Conservation (phyloP, 2,888 invertebrate species). For the Acleris sparsana region DNA sequence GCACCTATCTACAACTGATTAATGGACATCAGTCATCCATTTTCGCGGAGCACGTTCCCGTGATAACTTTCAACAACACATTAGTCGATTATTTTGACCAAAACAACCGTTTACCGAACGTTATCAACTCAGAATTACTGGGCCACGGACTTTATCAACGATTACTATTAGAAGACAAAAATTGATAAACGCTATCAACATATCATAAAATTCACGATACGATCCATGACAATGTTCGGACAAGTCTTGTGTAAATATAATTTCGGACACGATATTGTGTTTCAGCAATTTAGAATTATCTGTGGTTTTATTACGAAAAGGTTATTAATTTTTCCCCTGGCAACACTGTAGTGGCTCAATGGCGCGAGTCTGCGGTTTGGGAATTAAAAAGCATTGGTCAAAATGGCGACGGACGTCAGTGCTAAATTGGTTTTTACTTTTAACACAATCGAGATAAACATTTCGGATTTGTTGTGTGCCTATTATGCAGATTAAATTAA, state of each 20-base stretch:
- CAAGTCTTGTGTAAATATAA: constrained; percentile 74
- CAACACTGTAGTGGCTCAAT: constrained; percentile 22
- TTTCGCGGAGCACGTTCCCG: neutral
- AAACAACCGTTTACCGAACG: constrained; percentile 46
- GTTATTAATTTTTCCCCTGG: constrained; percentile 27
- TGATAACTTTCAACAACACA: constrained; percentile 19
- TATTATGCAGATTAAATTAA: neutral
- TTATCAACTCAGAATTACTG: constrained; percentile 63
- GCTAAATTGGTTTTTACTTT: constrained; percentile 10
- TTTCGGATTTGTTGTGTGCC: neutral
- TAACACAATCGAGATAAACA: constrained; percentile 10
- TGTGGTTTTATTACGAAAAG: constrained; percentile 3
- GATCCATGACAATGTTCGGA: constrained; percentile 60
- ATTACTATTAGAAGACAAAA: constrained; percentile 70
- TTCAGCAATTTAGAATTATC: constrained; percentile 29
- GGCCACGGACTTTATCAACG: constrained; percentile 64
- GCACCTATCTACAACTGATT: neutral
- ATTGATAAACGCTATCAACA: constrained; percentile 69
- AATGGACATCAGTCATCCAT: neutral
- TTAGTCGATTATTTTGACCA: constrained; percentile 22
- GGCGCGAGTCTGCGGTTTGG: constrained; percentile 11
- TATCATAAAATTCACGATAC: constrained; percentile 75
- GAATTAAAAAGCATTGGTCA: constrained; percentile 17
- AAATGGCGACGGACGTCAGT: constrained; percentile 1
- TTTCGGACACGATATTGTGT: constrained; percentile 50